Conservation (phyloP, 2,888 invertebrate species). For the Notocelia uddmanniana region DNA sequence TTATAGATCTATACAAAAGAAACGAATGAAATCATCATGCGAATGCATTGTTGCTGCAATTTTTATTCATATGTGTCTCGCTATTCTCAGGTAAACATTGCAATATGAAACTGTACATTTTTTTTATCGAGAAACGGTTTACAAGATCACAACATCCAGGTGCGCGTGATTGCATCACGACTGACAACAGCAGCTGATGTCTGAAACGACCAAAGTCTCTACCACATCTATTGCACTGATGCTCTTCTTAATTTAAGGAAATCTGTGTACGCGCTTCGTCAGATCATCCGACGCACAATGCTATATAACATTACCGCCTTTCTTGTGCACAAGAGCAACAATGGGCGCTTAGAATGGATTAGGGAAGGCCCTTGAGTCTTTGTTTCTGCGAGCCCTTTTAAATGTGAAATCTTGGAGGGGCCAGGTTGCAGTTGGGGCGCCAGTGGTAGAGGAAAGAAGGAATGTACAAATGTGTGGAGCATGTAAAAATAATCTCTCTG, state of each 20-base stretch:
- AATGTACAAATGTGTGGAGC: neutral
- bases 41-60: neutral
- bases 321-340: conserved; percentile 28
- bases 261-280: conserved; percentile 17
- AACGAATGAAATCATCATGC: conserved; percentile 9
- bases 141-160: conserved; percentile 43
- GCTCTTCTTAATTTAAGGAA: neutral
- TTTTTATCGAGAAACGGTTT: conserved; percentile 42
- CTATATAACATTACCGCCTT: conserved; percentile 75
- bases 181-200: neutral
- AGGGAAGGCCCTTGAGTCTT: conserved; percentile 70
- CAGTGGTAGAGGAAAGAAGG: conserved; percentile 41
- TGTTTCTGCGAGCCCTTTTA: conserved; percentile 77
- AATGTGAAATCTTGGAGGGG: conserved; percentile 63
- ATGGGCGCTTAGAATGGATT: conserved; percentile 66
- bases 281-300: conserved; percentile 73
- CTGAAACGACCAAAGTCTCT: neutral
- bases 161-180: conserved; percentile 41
- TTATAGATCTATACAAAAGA: neutral
- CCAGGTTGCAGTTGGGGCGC: conserved; percentile 50
- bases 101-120: conserved; percentile 25
- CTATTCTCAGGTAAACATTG: conserved; percentile 21
- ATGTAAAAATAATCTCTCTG: too few species aligned
- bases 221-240: neutral
- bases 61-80: conserved; percentile 15